Evolutionary conservation across 2,113 vertebrate species (phyloP), one percentile per base, ranked within the genome.

Genomic region (Hylia prasina): DNA sequence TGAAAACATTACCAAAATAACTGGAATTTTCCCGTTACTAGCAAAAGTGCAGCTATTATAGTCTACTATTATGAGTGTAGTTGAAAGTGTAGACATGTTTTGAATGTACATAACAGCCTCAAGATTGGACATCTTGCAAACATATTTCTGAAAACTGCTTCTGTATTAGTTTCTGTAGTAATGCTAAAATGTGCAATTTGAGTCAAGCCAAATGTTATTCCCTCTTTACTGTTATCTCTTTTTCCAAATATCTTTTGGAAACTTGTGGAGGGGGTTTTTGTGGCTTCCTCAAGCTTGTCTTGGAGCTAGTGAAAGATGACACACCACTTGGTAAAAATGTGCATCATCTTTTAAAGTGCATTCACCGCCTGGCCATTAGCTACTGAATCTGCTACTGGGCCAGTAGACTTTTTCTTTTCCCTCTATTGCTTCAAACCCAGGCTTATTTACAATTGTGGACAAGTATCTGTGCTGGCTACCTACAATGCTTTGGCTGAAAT

Each of bases 1-100:
- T 83, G 85, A 86, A 95, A 94, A 86, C 33, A 56, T 94, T 85
- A 68, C 56, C 71, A 85, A 94, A 97, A 96, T 92, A 91, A 90
- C 82, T 90, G 68, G 68, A 94, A 89, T 92, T 96, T 92, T 56
- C 79, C 51, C 44, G 64, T 90, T 92, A 89, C 60, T 31, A 80
- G 60, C 53, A 53, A 56, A 56, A 93, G 13, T 42, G 44, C 25
- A 92, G 64, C 79, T 94, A 83, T 90, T 92, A 64, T 31, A 48
- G n/a, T 65, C 47, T 85, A 20, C 47, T 78, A 4, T 58, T 66
- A 77, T 70, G 40, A 91, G 50, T 31, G 33, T 60, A 66, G 42
- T 53, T 94, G 51, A 37, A 85, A 54, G 17, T 80, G 16, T 54
- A 88, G 64, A 44, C 44, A 64, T 56, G 42, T 54, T 86, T 65